Evolutionary conservation across 2,888 invertebrate genomes (phyloP).

Genomic region (Gasteruption jaculator): DNA sequence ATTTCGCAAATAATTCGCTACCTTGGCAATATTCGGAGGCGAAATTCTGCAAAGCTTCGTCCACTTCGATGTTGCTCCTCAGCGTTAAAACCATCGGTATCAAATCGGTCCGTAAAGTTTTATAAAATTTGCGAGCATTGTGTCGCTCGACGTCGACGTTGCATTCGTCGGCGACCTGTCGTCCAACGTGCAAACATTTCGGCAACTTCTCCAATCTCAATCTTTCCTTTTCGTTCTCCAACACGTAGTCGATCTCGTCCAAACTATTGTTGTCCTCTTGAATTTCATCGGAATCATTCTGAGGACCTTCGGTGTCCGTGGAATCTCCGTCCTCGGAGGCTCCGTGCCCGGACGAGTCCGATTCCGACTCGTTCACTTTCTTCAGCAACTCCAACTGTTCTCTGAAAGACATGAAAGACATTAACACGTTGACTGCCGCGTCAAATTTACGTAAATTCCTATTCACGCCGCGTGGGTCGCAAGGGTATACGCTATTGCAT

Average conservation of each 20-base stretch:
- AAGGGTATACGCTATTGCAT: too few relatives aligned
- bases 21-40: slow-evolving; percentile 88
- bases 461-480: too few relatives aligned
- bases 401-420: too few relatives aligned
- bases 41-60: slow-evolving; percentile 87
- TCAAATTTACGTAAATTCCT: too few relatives aligned
- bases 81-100: slow-evolving; percentile 73
- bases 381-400: slow-evolving; percentile 50
- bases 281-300: slow-evolving; percentile 41
- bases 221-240: slow-evolving; percentile 49
- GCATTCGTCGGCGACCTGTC: slow-evolving; percentile 55
- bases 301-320: slow-evolving; percentile 45
- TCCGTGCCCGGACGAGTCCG: slow-evolving; percentile 47
- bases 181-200: slow-evolving; percentile 56
- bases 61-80: slow-evolving; percentile 81
- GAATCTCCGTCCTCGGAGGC: slow-evolving; percentile 47
- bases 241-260: slow-evolving; percentile 41
- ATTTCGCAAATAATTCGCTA: slow-evolving; percentile 59
- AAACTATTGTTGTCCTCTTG: slow-evolving; percentile 39
- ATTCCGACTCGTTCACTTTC: slow-evolving; percentile 42
- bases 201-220: slow-evolving; percentile 57
- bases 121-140: slow-evolving; percentile 80
- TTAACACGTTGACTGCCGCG: too few relatives aligned
- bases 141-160: slow-evolving; percentile 83
- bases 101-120: slow-evolving; percentile 68